Evolutionary conservation across 1,140 invertebrate genomes (phyloP).

Genomic region (Drosophila virilis): DNA sequence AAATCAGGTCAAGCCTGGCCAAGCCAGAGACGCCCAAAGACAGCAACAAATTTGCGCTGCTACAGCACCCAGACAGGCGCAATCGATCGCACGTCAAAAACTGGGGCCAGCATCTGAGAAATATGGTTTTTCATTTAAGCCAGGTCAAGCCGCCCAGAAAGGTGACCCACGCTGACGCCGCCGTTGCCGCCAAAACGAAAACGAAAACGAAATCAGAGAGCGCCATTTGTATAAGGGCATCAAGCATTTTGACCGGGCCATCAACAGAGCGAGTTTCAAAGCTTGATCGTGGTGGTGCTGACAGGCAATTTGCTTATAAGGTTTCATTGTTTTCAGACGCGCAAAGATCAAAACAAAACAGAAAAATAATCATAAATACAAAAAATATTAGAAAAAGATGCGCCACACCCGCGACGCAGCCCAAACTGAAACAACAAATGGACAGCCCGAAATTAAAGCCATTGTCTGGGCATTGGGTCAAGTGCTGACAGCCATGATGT

Average conservation of each 20-base stretch:
- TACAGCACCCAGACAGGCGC: conserved; percentile 64
- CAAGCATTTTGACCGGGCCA: conserved; percentile 61
- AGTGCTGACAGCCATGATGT: conserved; percentile 66
- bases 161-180: conserved; percentile 30
- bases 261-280: conserved; percentile 36
- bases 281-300: conserved; percentile 55
- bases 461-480: conserved; percentile 77
- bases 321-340: conserved; percentile 66
- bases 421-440: conserved; percentile 52
- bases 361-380: conserved; percentile 45
- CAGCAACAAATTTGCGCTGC: conserved; percentile 72
- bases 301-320: conserved; percentile 73
- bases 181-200: conserved; percentile 60
- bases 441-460: conserved; percentile 72
- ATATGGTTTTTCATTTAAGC: conserved; percentile 81
- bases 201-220: conserved; percentile 75
- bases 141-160: conserved; percentile 72
- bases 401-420: conserved; percentile 71
- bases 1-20: conserved; percentile 61
- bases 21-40: conserved; percentile 47
- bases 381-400: conserved; percentile 67
- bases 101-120: conserved; percentile 74
- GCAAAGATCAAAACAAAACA: conserved; percentile 73
- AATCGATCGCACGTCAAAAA: conserved; percentile 81
- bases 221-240: conserved; percentile 68